Percentiles rank a stretch among this genome's conserved stretches.
These are phyloP conservation scores for Embiotoca jacksoni DNA, from an alignment of 2,113 vertebrate species.

Conservation along the genomic window DNA sequence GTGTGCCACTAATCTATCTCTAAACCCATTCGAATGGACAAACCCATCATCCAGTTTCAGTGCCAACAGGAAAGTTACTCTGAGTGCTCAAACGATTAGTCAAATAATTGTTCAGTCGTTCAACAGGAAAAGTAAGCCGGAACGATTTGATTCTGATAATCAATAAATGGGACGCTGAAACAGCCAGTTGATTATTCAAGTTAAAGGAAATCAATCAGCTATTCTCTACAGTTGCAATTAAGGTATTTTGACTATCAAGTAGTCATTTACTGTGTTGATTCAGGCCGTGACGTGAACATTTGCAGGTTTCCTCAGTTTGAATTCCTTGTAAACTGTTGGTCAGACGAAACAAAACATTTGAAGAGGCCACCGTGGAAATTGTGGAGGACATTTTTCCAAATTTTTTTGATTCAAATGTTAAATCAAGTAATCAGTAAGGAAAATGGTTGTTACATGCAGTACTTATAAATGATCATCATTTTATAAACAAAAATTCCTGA, in stretches of 20 bases:
- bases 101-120: neutral
- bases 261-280: neutral
- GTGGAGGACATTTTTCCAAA: no score
- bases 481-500: no score
- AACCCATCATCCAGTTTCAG: neutral
- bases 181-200: neutral
- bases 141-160: neutral
- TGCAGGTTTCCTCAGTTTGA: no score
- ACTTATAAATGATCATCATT: no score
- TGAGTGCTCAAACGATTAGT: neutral
- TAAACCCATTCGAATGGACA: neutral
- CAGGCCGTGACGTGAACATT: no score
- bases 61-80: neutral
- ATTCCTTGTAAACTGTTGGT: no score
- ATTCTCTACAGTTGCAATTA: neutral
- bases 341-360: no score
- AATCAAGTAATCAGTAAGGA: no score
- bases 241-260: neutral
- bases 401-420: no score
- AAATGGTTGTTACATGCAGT: no score
- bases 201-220: neutral
- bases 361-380: no score
- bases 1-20: neutral
- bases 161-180: neutral
- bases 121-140: slow-evolving; percentile 1